Evolutionary conservation across 2,797 vertebrate species (phyloP).

Genomic region (Rhabdomys pumilio): DNA sequence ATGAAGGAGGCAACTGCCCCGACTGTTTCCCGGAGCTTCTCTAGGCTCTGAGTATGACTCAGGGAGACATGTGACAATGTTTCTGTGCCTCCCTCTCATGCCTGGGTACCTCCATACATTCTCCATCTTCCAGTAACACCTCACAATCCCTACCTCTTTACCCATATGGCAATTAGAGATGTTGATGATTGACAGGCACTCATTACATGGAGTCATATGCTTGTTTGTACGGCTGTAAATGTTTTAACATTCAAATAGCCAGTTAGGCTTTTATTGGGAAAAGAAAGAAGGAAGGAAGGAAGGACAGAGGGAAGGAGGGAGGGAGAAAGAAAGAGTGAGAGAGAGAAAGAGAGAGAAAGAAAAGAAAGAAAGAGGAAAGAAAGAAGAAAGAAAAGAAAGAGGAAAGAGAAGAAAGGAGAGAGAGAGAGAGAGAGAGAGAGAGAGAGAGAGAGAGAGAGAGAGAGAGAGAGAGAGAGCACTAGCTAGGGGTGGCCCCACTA

Average conservation of each 20-base stretch:
- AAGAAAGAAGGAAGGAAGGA: neutral
- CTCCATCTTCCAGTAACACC: constrained; percentile 24
- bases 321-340: no score
- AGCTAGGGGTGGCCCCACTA: neutral
- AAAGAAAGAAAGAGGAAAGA: no score
- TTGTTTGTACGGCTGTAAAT: neutral
- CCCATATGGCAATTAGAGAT: constrained; percentile 30
- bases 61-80: neutral
- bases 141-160: constrained; percentile 14
- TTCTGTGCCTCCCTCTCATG: neutral
- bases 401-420: fast-evolving
- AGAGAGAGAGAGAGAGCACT: neutral
- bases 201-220: constrained; percentile 36
- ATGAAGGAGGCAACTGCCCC: neutral
- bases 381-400: neutral
- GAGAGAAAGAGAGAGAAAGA: no score
- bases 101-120: neutral
- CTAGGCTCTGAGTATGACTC: neutral
- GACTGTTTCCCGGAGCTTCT: neutral
- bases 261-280: constrained; percentile 23
- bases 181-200: neutral
- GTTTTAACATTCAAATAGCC: neutral
- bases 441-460: no score
- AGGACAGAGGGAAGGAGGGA: no score
- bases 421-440: no score